These are phyloP conservation scores for Cloeon dipterum DNA, from an alignment of 2,888 invertebrate genomes.

Conservation along the genomic window DNA sequence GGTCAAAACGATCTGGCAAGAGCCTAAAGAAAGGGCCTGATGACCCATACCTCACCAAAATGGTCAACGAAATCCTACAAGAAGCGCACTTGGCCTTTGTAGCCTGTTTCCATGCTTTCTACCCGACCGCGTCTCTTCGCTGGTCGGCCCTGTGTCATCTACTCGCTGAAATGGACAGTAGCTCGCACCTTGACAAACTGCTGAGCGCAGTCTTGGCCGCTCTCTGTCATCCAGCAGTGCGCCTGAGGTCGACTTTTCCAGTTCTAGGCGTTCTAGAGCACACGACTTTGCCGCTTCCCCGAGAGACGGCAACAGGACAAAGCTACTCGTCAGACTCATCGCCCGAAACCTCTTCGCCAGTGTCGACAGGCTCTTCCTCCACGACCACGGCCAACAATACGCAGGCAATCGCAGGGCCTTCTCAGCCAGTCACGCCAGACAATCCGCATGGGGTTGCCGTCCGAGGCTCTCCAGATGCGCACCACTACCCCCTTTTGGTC, in stretches of 20 bases:
- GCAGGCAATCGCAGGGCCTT: constrained; percentile 7
- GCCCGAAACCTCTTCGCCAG: background rate
- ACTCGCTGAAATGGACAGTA: constrained; percentile 30
- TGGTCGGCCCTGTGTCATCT: constrained; percentile 80
- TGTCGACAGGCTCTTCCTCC: constrained; percentile 1
- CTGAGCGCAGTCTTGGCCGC: constrained; percentile 66
- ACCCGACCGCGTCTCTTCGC: constrained; percentile 77
- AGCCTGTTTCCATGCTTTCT: constrained; percentile 86
- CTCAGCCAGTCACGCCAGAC: constrained; percentile 33
- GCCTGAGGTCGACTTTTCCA: constrained; percentile 51
- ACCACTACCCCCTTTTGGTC: constrained; percentile 51
- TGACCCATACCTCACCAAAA: constrained; percentile 18
- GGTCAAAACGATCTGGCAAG: constrained; percentile 9
- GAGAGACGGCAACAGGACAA: constrained; percentile 17
- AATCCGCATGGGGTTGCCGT: constrained; percentile 42
- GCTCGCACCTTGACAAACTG: constrained; percentile 25
- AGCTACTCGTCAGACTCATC: constrained; percentile 4
- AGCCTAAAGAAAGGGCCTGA: constrained; percentile 16
- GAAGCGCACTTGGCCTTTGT: constrained; percentile 83
- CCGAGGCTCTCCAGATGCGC: constrained; percentile 28
- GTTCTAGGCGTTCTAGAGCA: constrained; percentile 27
- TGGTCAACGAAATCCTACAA: constrained; percentile 52
- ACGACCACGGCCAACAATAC: constrained; percentile 2
- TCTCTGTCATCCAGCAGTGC: constrained; percentile 52
- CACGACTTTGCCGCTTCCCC: constrained; percentile 17